Evolutionary conservation across 2,888 invertebrate genomes (phyloP).

Genomic region (Magallana nippona): DNA sequence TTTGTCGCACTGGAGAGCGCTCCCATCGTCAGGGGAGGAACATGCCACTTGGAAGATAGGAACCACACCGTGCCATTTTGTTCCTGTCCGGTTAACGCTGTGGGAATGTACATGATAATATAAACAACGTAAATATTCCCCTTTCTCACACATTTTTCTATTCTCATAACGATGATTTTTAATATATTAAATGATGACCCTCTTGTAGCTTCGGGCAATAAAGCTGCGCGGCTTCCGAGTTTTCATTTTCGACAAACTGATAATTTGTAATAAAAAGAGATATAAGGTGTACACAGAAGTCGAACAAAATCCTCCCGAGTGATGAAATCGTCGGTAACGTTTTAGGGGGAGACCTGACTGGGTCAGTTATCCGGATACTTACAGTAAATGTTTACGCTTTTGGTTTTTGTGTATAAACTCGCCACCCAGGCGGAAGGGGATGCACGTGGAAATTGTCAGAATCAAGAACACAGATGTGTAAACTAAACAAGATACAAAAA

Average conservation of each 20-base stretch:
- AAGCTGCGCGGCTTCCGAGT: neutral
- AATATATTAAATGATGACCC: neutral
- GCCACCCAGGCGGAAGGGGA: slow-evolving; percentile 35
- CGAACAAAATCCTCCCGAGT: neutral
- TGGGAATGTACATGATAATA: slow-evolving; percentile 20
- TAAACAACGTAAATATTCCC: slow-evolving; percentile 12
- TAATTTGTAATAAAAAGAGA: neutral
- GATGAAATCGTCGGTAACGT: neutral
- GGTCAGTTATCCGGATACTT: slow-evolving; percentile 33
- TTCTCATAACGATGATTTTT: neutral
- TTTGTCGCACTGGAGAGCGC: neutral
- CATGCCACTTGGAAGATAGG: slow-evolving; percentile 10
- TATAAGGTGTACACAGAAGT: neutral
- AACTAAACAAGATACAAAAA: slow-evolving; percentile 35
- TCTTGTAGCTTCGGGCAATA: neutral
- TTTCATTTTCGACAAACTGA: neutral
- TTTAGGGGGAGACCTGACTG: slow-evolving; percentile 4
- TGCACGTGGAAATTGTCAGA: slow-evolving; percentile 35
- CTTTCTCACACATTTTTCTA: neutral
- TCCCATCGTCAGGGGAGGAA: slow-evolving; percentile 10
- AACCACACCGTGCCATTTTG: neutral
- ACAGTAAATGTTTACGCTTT: slow-evolving; percentile 27
- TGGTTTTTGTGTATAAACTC: slow-evolving; percentile 35
- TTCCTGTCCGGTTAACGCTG: slow-evolving; percentile 20
- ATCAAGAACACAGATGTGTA: slow-evolving; percentile 33